Percentiles rank a stretch among this genome's conserved stretches.
Conservation (phyloP, 2,113 vertebrate genomes). For the Gavialis gangeticus region DNA sequence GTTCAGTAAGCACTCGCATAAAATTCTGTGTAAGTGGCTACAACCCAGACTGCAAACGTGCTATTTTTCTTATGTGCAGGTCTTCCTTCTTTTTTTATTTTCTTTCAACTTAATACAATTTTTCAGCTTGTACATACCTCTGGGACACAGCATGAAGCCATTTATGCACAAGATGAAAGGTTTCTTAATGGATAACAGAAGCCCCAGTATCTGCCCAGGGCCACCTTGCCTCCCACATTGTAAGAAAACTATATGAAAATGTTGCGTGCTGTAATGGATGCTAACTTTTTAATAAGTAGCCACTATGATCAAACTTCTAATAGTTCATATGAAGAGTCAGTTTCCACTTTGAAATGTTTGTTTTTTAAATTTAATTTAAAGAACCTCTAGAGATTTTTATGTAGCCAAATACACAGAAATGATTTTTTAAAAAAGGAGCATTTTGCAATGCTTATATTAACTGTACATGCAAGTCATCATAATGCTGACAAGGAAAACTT, state of each 20-base stretch:
- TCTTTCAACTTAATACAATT: neutral
- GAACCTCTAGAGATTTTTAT: fast-evolving
- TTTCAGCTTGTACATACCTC: neutral
- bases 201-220: fast-evolving
- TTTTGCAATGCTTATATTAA: neutral
- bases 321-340: neutral
- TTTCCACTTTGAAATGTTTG: neutral
- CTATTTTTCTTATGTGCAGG: neutral
- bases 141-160: neutral
- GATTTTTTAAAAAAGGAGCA: neutral
- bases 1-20: neutral
- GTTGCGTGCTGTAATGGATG: neutral
- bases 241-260: neutral
- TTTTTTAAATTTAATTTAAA: neutral
- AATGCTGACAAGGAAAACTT: neutral
- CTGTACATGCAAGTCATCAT: neutral
- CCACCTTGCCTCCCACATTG: neutral
- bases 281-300: slow-evolving; percentile 47
- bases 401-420: neutral
- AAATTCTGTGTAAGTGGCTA: neutral
- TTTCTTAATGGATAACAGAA: slow-evolving; percentile 4
- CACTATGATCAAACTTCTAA: neutral
- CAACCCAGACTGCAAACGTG: neutral
- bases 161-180: neutral
- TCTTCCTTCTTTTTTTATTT: neutral